phyloP scores from a whole-genome alignment of 2,888 invertebrate genomes.

The Dorcus hopei region DNA sequence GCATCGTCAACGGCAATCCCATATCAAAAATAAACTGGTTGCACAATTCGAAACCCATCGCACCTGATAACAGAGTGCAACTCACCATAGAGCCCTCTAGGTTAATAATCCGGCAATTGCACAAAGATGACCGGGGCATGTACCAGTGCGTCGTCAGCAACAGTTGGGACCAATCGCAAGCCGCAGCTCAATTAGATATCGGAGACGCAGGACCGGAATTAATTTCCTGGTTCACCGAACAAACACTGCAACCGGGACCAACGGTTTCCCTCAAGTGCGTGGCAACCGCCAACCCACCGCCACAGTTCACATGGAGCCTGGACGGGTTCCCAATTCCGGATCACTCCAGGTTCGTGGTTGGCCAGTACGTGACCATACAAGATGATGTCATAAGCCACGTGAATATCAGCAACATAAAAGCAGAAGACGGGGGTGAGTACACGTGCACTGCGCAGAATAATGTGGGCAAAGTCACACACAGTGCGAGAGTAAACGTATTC shows the following conservation, averaged over 20 bases:
- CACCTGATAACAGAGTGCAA: conserved; percentile 46
- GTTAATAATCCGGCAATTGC: conserved; percentile 61
- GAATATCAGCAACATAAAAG: conserved; percentile 82
- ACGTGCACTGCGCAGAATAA: conserved; percentile 81
- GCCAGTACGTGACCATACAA: conserved; percentile 87
- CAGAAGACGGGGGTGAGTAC: conserved; percentile 88
- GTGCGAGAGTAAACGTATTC: conserved; percentile 86
- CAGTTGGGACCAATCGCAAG: conserved; percentile 81
- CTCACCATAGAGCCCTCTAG: conserved; percentile 44
- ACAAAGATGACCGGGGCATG: conserved; percentile 83
- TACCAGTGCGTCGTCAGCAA: conserved; percentile 89
- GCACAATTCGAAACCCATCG: conserved; percentile 63
- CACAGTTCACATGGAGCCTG: conserved; percentile 86
- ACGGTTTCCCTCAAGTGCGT: conserved; percentile 83
- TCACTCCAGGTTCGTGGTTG: conserved; percentile 76
- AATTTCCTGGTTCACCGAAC: conserved; percentile 88
- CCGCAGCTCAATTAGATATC: conserved; percentile 74
- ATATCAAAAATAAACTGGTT: conserved; percentile 72
- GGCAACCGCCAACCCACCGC: conserved; percentile 91
- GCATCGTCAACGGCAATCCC: conserved; percentile 85
- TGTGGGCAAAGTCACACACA: conserved; percentile 76
- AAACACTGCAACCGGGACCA: conserved; percentile 87
- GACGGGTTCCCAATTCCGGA: conserved; percentile 73
- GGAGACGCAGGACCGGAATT: conserved; percentile 88
- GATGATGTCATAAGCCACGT: conserved; percentile 92